Evolutionary conservation across 2,888 invertebrate genomes (phyloP).

Genomic region (Nephrotoma appendiculata): DNA sequence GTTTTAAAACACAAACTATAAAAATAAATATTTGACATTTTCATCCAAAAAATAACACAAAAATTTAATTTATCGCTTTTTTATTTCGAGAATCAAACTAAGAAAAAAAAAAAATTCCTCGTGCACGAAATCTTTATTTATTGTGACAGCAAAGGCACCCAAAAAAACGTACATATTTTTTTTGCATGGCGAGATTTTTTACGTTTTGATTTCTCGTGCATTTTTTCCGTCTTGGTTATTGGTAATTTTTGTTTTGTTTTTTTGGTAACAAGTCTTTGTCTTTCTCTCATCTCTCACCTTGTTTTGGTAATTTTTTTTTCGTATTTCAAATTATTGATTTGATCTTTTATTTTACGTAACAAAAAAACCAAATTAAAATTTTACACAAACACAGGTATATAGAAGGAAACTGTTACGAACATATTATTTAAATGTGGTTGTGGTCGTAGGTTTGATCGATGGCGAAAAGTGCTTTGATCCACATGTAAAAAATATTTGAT

Average conservation of each 20-base stretch:
- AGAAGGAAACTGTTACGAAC: too few relatives aligned
- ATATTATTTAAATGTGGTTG: too few relatives aligned
- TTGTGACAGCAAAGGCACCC: constrained; percentile 5
- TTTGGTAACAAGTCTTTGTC: background rate
- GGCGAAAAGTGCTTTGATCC: too few relatives aligned
- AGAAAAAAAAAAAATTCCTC: background rate
- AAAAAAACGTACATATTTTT: background rate
- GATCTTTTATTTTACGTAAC: background rate
- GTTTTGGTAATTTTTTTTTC: background rate
- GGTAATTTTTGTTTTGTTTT: background rate
- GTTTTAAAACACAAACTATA: background rate
- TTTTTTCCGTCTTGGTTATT: background rate
- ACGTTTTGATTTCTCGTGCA: background rate
- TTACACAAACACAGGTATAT: background rate
- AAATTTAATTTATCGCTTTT: background rate
- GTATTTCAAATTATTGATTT: background rate
- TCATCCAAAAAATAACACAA: background rate
- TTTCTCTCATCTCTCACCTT: constrained; percentile 1
- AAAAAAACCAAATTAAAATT: background rate
- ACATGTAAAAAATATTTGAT: too few relatives aligned
- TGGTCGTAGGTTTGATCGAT: too few relatives aligned
- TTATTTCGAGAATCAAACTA: background rate
- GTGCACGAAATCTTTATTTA: constrained; percentile 6
- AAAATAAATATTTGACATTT: background rate
- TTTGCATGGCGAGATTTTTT: background rate